A percentile compares a stretch with the other conserved stretches of the same genome.
phyloP scores from a whole-genome alignment of 2,113 vertebrate species.

The Neodon shergylaensis region DNA sequence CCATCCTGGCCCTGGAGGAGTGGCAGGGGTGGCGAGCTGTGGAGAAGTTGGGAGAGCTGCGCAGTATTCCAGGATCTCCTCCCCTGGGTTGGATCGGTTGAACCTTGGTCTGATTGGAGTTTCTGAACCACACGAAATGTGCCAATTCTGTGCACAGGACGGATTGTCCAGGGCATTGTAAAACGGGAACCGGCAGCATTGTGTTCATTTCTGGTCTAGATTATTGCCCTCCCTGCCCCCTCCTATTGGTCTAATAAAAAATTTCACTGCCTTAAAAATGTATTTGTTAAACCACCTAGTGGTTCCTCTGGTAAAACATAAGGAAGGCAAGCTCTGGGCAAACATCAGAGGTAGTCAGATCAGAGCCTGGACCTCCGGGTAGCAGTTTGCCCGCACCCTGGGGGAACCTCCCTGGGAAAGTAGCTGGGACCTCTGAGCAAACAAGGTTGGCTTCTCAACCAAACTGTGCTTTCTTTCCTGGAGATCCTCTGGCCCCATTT shows the following conservation, averaged over 20 bases:
- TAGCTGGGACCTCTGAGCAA: constrained; percentile 25
- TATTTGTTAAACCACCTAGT: constrained; percentile 43
- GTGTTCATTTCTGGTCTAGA: constrained; percentile 61
- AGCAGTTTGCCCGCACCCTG: neutral
- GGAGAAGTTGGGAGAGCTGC: neutral
- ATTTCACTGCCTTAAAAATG: constrained; percentile 53
- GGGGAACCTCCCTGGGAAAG: neutral
- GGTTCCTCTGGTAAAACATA: constrained; percentile 51
- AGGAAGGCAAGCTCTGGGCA: constrained; percentile 33
- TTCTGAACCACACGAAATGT: constrained; percentile 51
- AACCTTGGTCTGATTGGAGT: constrained; percentile 78
- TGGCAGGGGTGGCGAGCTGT: neutral
- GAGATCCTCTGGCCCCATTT: neutral
- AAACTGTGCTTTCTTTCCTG: neutral
- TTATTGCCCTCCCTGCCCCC: neutral
- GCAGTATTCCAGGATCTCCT: constrained; percentile 15
- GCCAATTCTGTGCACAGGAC: constrained; percentile 75
- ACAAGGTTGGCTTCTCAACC: neutral
- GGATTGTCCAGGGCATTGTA: constrained; percentile 56
- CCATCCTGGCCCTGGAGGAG: constrained; percentile 36
- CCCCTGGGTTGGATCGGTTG: constrained; percentile 18
- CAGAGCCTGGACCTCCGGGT: neutral
- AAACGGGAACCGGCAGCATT: constrained; percentile 25
- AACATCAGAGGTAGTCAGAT: neutral
- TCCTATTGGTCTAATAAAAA: constrained; percentile 50